phyloP scores from a whole-genome alignment of 2,888 invertebrate genomes.

The Lasioglossum marginatum region DNA sequence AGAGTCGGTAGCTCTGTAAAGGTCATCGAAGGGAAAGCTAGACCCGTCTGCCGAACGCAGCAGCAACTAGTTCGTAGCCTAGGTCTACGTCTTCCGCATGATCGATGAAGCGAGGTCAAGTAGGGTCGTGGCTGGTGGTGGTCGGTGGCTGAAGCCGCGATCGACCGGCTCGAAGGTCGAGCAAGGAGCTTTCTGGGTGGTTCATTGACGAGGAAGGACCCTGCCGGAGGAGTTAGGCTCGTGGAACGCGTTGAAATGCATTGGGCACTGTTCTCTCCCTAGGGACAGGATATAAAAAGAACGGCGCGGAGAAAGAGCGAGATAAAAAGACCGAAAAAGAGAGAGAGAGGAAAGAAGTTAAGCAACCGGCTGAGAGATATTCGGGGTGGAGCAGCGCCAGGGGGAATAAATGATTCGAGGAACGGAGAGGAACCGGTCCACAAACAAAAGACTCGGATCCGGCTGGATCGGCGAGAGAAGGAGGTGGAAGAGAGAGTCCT shows the following conservation, averaged over 20 bases:
- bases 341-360: neutral
- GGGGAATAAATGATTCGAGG: conserved; percentile 81
- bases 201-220: conserved; percentile 46
- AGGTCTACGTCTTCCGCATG: conserved; percentile 43
- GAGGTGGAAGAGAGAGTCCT: conserved; percentile 19
- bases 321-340: neutral
- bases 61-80: conserved; percentile 38
- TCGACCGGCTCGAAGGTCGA: conserved; percentile 66
- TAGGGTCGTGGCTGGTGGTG: conserved; percentile 52
- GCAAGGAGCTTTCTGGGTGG: conserved; percentile 51
- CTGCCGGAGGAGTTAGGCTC: conserved; percentile 30
- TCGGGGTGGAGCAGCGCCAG: conserved; percentile 29
- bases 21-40: conserved; percentile 27
- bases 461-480: conserved; percentile 50
- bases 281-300: conserved; percentile 30
- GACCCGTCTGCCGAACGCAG: conserved; percentile 29
- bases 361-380: conserved; percentile 18
- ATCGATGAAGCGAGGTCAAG: conserved; percentile 65
- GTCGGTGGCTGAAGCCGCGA: conserved; percentile 40
- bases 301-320: conserved; percentile 20
- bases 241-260: conserved; percentile 44
- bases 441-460: conserved; percentile 78
- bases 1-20: neutral
- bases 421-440: conserved; percentile 78
- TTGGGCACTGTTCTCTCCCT: conserved; percentile 13